These are phyloP conservation scores for Schlechtendalia chinensis DNA, from an alignment of 1,140 invertebrate genomes.

Conservation along the genomic window DNA sequence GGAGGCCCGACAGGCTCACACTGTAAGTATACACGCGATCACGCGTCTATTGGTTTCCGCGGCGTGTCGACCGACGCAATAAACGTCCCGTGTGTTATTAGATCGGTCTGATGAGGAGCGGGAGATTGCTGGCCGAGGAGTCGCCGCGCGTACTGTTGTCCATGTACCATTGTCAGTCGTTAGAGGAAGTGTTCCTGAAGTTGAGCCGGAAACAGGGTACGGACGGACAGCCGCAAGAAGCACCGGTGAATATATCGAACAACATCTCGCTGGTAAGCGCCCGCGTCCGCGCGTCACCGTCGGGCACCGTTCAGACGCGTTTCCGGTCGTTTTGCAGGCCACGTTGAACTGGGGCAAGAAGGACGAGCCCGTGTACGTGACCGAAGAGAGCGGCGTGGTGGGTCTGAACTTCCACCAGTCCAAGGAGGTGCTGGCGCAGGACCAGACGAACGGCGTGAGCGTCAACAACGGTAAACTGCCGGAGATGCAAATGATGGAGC, in stretches of 20 bases:
- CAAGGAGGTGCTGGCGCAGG: slow-evolving; percentile 79
- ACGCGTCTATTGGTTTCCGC: no score
- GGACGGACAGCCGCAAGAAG: slow-evolving; percentile 55
- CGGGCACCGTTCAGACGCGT: not conserved
- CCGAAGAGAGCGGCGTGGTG: slow-evolving; percentile 79
- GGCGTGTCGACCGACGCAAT: no score
- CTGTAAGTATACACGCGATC: slow-evolving; percentile 66
- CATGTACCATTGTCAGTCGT: slow-evolving; percentile 76
- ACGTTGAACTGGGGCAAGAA: slow-evolving; percentile 77
- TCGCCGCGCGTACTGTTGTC: slow-evolving; percentile 79
- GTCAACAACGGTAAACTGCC: slow-evolving; percentile 33
- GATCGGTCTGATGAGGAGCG: slow-evolving; percentile 93
- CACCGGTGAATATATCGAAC: slow-evolving; percentile 66
- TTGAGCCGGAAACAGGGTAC: slow-evolving; percentile 64
- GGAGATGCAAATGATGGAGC: slow-evolving; percentile 49
- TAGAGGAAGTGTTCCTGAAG: slow-evolving; percentile 94
- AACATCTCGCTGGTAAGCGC: slow-evolving; percentile 70
- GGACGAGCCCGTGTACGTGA: slow-evolving; percentile 76
- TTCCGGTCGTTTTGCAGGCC: slow-evolving; percentile 57
- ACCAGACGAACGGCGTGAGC: slow-evolving; percentile 65
- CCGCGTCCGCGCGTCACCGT: no score
- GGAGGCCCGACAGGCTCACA: slow-evolving; percentile 86
- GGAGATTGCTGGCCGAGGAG: slow-evolving; percentile 86
- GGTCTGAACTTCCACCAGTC: slow-evolving; percentile 86
- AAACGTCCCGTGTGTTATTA: no score